Evolutionary conservation across 2,888 invertebrate genomes (phyloP).

Genomic region (Ormyrus labotus): DNA sequence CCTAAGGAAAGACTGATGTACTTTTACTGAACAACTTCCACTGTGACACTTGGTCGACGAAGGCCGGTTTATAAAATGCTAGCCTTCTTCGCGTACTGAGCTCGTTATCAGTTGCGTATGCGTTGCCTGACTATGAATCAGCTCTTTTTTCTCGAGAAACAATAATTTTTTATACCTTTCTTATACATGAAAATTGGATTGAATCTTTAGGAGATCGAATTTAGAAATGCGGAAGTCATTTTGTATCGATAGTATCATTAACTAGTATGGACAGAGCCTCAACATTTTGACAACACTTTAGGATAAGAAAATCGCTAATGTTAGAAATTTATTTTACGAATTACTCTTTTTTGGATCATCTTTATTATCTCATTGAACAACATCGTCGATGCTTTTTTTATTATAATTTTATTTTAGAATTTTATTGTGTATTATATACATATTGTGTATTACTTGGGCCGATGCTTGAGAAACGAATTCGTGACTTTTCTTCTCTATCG

Average conservation of each 20-base stretch:
- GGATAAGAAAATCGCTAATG: slow-evolving; percentile 33
- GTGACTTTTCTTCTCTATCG: slow-evolving; percentile 34
- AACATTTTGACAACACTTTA: slow-evolving; percentile 31
- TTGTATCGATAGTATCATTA: slow-evolving; percentile 20
- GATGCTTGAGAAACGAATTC: slow-evolving; percentile 35
- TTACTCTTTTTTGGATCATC: slow-evolving; percentile 22
- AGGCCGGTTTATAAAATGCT: slow-evolving; percentile 33
- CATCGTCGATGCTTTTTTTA: slow-evolving; percentile 21
- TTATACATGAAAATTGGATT: slow-evolving; percentile 37
- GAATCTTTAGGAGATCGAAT: slow-evolving; percentile 25
- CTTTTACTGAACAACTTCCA: slow-evolving; percentile 51
- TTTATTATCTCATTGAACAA: slow-evolving; percentile 18
- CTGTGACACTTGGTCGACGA: slow-evolving; percentile 34
- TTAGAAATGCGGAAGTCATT: slow-evolving; percentile 27
- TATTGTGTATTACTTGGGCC: slow-evolving; percentile 29
- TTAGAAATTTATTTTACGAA: slow-evolving; percentile 35
- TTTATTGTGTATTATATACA: slow-evolving; percentile 29
- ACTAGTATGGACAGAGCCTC: slow-evolving; percentile 30
- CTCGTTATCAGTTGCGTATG: slow-evolving; percentile 47
- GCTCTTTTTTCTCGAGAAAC: slow-evolving; percentile 35
- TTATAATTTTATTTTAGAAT: slow-evolving; percentile 38
- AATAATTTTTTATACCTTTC: slow-evolving; percentile 53
- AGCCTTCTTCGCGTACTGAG: slow-evolving; percentile 47
- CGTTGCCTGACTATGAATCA: slow-evolving; percentile 45
- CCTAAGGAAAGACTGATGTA: slow-evolving; percentile 54